Evolutionary conservation across 2,797 vertebrate species (phyloP), one percentile per base, ranked within the genome.

Genomic region (Macropodus opercularis): DNA sequence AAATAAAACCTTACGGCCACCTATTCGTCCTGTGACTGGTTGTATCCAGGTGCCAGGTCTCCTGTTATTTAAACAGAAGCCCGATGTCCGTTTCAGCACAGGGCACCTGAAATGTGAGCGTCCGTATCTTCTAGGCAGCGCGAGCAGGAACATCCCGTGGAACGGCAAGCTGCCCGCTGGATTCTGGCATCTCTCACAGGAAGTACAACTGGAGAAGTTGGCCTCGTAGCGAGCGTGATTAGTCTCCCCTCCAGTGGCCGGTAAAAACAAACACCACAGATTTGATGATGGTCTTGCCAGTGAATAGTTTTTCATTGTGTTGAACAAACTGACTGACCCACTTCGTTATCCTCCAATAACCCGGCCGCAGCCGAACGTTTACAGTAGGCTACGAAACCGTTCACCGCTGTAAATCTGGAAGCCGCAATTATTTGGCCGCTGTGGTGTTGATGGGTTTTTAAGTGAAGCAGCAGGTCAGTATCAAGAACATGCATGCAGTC

Each of bases 1-100:
- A 44, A 51, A 60, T 79, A 62, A 76, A 79, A 79, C 10, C 36
- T 77, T 57, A 76, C n/a, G 10, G 50, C 57, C 41, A 22, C 35
- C 46, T 47, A 29, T 55, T 55, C 34, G 15, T 12, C 2, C 39
- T 8, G 13, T 13, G 13, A 61, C 63, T 0, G 17, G 23, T 24
- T 48, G 24, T 15, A 55, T 42, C 32, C 49, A 49, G 57, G 4
- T 42, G 15, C 49, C 56, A 23, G 34, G 29, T n/a, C 3, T 24
- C 6, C 32, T 43, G 23, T 63, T 32, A 47, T 19, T 3, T 24
- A 3, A 44, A 29, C 31, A 51, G 29, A 29, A 23, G 38, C 39
- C 0, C 3, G 11, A 27, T 27, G 11, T 40, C 38, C n/a, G 5
- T 18, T 12, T 29, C 24, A 44, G n/a, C 14, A 29, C 43, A 11